These are phyloP conservation scores for Luffia ferchaultella DNA, from an alignment of 2,888 invertebrate species.

Conservation along the genomic window DNA sequence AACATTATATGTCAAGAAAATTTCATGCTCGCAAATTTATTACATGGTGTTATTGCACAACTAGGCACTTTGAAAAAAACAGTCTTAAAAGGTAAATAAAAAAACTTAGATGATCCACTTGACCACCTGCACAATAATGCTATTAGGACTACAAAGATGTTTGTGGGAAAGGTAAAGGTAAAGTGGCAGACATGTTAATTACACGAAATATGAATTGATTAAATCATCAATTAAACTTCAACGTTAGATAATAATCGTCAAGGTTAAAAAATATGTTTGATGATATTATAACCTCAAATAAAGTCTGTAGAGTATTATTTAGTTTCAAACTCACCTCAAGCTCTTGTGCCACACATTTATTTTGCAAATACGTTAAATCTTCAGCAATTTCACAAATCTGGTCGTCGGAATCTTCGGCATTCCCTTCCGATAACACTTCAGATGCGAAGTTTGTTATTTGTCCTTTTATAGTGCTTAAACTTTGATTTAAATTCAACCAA, in stretches of 20 bases:
- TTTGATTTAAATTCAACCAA: conserved; percentile 74
- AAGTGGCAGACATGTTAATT: too few species aligned
- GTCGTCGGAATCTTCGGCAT: conserved; percentile 50
- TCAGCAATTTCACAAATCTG: conserved; percentile 23
- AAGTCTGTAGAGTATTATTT: conserved; percentile 30
- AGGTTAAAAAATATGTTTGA: conserved; percentile 11
- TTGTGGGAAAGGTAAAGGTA: too few species aligned
- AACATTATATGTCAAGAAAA: too few species aligned
- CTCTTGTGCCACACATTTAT: conserved; percentile 66
- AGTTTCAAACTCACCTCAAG: conserved; percentile 61
- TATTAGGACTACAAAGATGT: too few species aligned
- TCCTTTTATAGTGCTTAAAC: conserved; percentile 78
- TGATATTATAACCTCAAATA: conserved; percentile 51
- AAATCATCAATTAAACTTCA: not conserved
- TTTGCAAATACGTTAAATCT: conserved; percentile 58
- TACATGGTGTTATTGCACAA: too few species aligned
- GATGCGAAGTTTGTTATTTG: conserved; percentile 89
- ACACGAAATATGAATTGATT: too few species aligned
- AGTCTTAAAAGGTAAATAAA: too few species aligned
- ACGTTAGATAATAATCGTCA: not conserved
- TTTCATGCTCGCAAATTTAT: too few species aligned
- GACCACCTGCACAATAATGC: too few species aligned
- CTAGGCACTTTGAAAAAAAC: too few species aligned
- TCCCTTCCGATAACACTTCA: conserved; percentile 84
- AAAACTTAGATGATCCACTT: too few species aligned